Evolutionary conservation across 2,113 vertebrate species (phyloP).

Genomic region (Corythoichthys intestinalis): DNA sequence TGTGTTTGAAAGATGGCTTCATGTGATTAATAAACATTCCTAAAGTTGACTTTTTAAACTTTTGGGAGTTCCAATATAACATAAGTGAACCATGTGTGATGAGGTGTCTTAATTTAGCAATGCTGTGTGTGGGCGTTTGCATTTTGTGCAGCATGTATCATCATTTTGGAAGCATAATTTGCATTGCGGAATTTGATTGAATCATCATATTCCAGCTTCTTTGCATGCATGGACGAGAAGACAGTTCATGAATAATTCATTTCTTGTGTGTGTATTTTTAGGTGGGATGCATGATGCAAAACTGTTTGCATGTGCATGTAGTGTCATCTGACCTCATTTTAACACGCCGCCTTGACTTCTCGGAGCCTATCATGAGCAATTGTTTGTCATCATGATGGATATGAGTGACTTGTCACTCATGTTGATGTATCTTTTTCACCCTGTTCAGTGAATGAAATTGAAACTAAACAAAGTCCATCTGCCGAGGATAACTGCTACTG

Average conservation of each 20-base stretch:
- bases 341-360: conserved; percentile 25
- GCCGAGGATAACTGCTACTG: background rate
- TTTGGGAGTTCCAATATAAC: background rate
- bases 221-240: background rate
- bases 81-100: background rate
- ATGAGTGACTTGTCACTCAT: background rate
- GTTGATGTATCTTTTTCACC: background rate
- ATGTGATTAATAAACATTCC: no score
- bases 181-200: background rate
- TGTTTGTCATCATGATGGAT: background rate
- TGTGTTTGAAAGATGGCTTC: no score
- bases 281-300: background rate
- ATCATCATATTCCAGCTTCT: background rate
- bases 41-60: background rate
- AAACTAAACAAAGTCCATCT: background rate
- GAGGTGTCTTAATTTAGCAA: background rate
- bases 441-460: background rate
- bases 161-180: background rate
- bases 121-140: background rate
- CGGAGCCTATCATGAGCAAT: conserved; percentile 6
- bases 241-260: background rate
- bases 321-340: conserved; percentile 3
- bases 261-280: background rate
- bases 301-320: background rate
- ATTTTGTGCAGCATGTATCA: background rate